Percentiles rank a stretch among this genome's conserved stretches.
phyloP scores from a whole-genome alignment of 2,888 invertebrate species.

The Dascillus cervinus region DNA sequence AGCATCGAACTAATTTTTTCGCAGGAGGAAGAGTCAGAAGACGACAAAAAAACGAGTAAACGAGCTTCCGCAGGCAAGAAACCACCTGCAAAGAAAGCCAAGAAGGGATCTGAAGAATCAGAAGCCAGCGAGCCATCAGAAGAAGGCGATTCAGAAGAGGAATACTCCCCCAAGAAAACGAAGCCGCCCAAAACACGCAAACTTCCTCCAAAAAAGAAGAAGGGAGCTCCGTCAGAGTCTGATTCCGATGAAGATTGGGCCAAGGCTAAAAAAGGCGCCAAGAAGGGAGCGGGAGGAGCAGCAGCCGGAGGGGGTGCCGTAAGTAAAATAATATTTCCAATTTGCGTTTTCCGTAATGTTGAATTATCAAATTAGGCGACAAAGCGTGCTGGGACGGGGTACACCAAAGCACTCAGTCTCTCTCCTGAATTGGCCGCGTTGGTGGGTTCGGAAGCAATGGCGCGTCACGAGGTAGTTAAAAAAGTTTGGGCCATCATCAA shows the following conservation, averaged over 20 bases:
- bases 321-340: constrained; percentile 5
- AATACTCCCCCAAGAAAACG: constrained; percentile 53
- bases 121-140: constrained; percentile 44
- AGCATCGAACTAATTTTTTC: no score
- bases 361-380: constrained; percentile 1
- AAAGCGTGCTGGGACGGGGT: constrained; percentile 57
- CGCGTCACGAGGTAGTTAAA: constrained; percentile 85
- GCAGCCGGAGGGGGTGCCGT: constrained; percentile 7
- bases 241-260: constrained; percentile 63
- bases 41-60: constrained; percentile 52
- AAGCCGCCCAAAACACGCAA: constrained; percentile 48
- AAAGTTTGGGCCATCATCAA: constrained; percentile 87
- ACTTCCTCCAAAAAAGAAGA: constrained; percentile 49
- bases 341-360: neutral
- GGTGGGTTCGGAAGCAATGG: constrained; percentile 76
- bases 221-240: constrained; percentile 59
- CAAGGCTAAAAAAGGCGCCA: constrained; percentile 48
- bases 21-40: constrained; percentile 41
- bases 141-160: constrained; percentile 51
- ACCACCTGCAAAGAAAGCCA: constrained; percentile 43
- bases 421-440: constrained; percentile 79
- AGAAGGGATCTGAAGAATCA: constrained; percentile 47
- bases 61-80: constrained; percentile 48
- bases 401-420: constrained; percentile 75
- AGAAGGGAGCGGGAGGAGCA: constrained; percentile 41